Conservation (phyloP, 2,888 invertebrate genomes). For the Dysmachus trigonus region DNA sequence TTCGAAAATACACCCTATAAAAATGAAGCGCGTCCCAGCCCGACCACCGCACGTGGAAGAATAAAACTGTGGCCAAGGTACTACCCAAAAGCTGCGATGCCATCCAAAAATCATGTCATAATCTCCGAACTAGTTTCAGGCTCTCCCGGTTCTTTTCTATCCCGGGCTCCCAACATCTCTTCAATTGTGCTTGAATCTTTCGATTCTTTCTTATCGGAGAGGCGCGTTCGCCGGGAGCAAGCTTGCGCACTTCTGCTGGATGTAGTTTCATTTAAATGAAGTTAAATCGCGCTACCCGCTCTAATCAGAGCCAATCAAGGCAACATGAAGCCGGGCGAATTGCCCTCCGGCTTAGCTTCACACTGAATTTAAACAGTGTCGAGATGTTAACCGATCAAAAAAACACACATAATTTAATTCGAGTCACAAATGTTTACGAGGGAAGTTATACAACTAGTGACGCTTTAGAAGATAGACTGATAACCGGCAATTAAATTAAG, state of each 20-base stretch:
- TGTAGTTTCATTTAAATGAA: constrained; percentile 2
- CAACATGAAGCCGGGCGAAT: neutral
- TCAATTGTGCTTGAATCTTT: neutral
- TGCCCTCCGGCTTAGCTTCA: neutral
- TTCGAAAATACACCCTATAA: neutral
- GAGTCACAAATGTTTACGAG: neutral
- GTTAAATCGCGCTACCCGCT: constrained; percentile 9
- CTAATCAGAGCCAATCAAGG: constrained; percentile 3
- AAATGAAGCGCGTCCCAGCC: neutral
- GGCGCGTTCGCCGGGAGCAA: neutral
- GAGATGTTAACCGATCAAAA: neutral
- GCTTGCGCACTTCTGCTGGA: neutral
- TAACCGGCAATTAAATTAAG: neutral
- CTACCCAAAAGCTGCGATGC: neutral
- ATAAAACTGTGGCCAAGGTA: neutral
- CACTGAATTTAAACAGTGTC: neutral
- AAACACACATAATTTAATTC: neutral
- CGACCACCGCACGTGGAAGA: constrained; percentile 22
- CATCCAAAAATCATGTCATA: neutral
- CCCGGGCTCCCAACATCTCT: neutral
- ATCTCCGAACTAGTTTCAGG: neutral
- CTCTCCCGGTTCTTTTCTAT: neutral
- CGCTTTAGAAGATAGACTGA: neutral
- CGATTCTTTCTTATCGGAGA: constrained; percentile 18
- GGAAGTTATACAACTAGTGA: neutral